A percentile compares a stretch with the other conserved stretches of the same genome.
phyloP scores from a whole-genome alignment of 1,140 invertebrate genomes.

The Agrypnia vestita region DNA sequence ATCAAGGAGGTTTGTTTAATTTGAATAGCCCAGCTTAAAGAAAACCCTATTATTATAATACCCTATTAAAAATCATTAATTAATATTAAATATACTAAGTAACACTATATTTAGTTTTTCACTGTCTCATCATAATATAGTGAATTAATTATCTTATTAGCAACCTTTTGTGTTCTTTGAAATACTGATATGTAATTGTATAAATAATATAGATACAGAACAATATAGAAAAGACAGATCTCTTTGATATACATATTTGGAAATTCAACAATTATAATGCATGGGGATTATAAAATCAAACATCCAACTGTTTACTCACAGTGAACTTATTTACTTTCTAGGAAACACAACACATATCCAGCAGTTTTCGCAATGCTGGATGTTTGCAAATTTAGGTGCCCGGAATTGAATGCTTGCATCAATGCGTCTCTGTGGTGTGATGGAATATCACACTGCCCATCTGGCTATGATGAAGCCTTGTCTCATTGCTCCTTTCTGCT shows the following conservation, averaged over 20 bases:
- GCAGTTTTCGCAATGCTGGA: conserved; percentile 77
- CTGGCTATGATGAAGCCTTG: conserved; percentile 89
- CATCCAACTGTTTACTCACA: neutral
- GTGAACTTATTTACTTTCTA: conserved; percentile 57
- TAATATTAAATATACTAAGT: too few species aligned
- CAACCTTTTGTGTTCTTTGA: too few species aligned
- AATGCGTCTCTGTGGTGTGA: conserved; percentile 92
- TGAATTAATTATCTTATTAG: too few species aligned
- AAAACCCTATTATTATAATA: too few species aligned
- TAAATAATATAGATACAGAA: too few species aligned
- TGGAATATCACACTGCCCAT: conserved; percentile 87
- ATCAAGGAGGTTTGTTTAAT: conserved; percentile 72
- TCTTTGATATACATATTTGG: too few species aligned
- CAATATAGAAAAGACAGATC: too few species aligned
- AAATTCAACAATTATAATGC: neutral
- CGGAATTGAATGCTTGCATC: conserved; percentile 91
- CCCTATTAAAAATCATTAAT: too few species aligned
- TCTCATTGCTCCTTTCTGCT: conserved; percentile 84
- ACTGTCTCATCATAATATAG: too few species aligned
- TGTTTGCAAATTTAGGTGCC: conserved; percentile 86
- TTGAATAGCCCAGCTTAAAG: too few species aligned
- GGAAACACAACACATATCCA: conserved; percentile 66
- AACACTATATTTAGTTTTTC: too few species aligned
- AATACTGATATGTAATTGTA: too few species aligned
- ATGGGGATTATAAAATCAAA: neutral